Base-by-base conservation (phyloP, 2,113 vertebrate species). In the Heliornis fulica region DNA sequence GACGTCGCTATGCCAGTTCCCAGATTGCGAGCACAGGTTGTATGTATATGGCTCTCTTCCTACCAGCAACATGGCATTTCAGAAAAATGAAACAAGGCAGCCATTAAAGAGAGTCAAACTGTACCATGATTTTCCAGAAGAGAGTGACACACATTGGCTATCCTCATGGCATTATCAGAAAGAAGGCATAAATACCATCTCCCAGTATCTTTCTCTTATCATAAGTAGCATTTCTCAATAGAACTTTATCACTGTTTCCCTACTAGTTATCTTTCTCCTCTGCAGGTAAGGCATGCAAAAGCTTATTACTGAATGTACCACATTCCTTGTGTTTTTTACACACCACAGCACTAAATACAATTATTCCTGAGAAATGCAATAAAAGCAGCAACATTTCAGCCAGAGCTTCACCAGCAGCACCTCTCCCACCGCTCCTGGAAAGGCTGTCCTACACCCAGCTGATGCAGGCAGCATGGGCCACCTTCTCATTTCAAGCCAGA, bases 61-160 rank as follows among this genome's bases (percentile, higher is more conserved):
- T 76, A 94, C 77, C 75, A 96, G 50, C 93, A 90, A 69, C 25
- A 43, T 89, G 90, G 93, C 93, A 94, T 93, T 94, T 91, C 86
- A 78, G 76, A 83, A 59, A 93, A 84, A 59, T 13, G 23, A 83
- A 92, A 84, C 57, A 64, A 68, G 85, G 57, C 92, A 89, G 80
- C n/a, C 59, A 68, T 68, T 38, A 64, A 53, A 64, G 68, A 93
- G 71, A 76, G 21, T 54, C 91, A 94, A 87, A 91, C 75, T 46
- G 70, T 89, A 59, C 61, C 12, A 1, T 34, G 32, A 78, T 82
- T 83, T 88, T 90, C 59, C 69, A 88, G 54, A 57, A 72, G 34
- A 92, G 54, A 92, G 79, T 41, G 50, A 94, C 65, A 89, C 75
- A 84, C 0, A 6, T 5, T 82, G 48, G 65, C 69, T 45, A 34